These are phyloP conservation scores for Scomber colias DNA, from an alignment of 2,113 vertebrate species.

Conservation along the genomic window DNA sequence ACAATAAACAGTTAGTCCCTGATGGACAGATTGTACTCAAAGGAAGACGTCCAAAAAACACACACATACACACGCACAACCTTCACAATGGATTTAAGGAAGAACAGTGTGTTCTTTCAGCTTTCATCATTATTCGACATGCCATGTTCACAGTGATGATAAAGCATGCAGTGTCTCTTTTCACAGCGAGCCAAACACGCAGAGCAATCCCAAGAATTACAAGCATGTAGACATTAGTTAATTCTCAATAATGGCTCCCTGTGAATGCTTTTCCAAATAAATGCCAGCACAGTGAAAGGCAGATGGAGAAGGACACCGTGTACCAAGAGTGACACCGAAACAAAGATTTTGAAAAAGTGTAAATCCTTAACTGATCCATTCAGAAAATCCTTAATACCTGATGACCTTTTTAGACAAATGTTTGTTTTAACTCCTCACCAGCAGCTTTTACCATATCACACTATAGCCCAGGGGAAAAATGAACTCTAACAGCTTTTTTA, in stretches of 20 bases:
- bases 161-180: slow-evolving; percentile 26
- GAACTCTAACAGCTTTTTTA: not conserved
- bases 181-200: slow-evolving; percentile 12
- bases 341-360: not conserved
- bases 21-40: slow-evolving; percentile 8
- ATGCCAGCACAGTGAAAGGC: not conserved
- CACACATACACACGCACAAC: not conserved
- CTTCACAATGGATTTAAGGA: not conserved
- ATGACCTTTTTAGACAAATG: not conserved
- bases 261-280: not conserved
- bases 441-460: not conserved
- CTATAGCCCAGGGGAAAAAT: not conserved
- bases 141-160: not conserved
- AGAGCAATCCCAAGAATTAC: slow-evolving; percentile 18
- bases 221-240: slow-evolving; percentile 1
- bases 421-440: not conserved
- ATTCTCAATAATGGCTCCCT: slow-evolving; percentile 7
- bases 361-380: not conserved
- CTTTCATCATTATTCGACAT: not conserved
- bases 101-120: slow-evolving; percentile 35
- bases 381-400: not conserved
- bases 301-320: not conserved
- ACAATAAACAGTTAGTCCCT: not conserved
- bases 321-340: not conserved
- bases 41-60: not conserved